Evolutionary conservation across 2,888 invertebrate species (phyloP), one percentile per base, ranked within the genome.

Genomic region (Cephus nigrinus): DNA sequence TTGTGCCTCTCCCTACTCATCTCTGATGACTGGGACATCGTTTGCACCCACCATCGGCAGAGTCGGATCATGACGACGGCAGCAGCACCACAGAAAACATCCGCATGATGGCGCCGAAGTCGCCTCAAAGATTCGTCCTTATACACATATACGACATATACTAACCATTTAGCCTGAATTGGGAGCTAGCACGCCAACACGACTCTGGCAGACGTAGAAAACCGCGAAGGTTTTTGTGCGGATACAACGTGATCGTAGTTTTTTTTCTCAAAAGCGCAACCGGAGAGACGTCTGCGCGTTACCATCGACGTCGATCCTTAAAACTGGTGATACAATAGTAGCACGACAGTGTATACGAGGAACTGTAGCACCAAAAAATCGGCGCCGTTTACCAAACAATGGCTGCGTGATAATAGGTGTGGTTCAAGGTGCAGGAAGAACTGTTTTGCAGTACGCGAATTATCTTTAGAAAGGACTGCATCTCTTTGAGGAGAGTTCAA

Each of bases 321-420:
- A 30, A 71, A 55, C 23, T 55, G 12, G 71, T 71, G 71, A 71
- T 23, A 33, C 32, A 15, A 71, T 32, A 71, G 31, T 32, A 71
- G 71, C 71, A 71, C 55, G 23, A 23, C 23, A 55, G 55, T 55
- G 55, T 9, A 55, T 55, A 55, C 55, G 55, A 55, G 55, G 9
- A 2, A 55, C 55, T 9, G 55, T 15, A 55, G 23, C 23, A 15
- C 55, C 23, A 55, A 55, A 55, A 33, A 71, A 12, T 71, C 71
- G 33, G 32, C 71, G 71, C 71, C 71, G 71, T 71, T 71, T 32
- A 71, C 71, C 3, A 78, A 55, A 76, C 73, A 76, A 76, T 79
- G 76, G 74, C 76, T 74, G 71, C 74, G 76, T 74, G 71, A 76
- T 75, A 77, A 69, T 75, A 77, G 74, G 77, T 77, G 77, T 77